These are phyloP conservation scores for Archaeoteleia sp. DNA, from an alignment of 2,888 invertebrate species.

Conservation along the genomic window DNA sequence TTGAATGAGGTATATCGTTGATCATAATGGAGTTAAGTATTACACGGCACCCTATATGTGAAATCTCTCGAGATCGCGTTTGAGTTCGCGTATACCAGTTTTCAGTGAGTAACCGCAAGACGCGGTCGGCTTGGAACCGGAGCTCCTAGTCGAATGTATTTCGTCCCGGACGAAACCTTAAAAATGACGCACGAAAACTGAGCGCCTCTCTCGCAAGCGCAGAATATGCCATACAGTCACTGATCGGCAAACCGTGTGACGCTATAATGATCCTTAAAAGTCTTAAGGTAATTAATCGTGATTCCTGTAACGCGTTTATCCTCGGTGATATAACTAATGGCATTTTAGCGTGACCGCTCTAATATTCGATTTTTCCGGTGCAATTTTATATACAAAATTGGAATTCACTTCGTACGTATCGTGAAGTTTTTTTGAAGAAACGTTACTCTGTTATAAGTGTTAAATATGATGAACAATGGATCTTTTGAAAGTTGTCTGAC, in stretches of 20 bases:
- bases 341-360: neutral
- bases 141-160: conserved; percentile 54
- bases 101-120: conserved; percentile 63
- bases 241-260: conserved; percentile 17
- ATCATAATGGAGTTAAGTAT: conserved; percentile 35
- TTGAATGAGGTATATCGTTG: conserved; percentile 36
- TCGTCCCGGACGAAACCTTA: conserved; percentile 42
- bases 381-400: neutral
- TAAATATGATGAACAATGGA: too few relatives aligned
- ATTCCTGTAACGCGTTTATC: neutral
- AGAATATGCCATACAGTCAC: conserved; percentile 10
- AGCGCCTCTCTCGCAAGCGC: conserved; percentile 27
- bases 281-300: conserved; percentile 20
- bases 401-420: too few relatives aligned
- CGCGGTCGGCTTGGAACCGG: conserved; percentile 56
- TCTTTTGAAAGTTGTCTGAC: too few relatives aligned
- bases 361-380: too few relatives aligned
- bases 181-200: conserved; percentile 32
- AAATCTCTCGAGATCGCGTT: conserved; percentile 58
- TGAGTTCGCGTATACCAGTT: conserved; percentile 67
- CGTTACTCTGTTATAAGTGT: too few relatives aligned
- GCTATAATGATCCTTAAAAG: conserved; percentile 33
- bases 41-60: conserved; percentile 44
- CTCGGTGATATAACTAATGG: neutral
- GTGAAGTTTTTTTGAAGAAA: too few relatives aligned